Conservation (phyloP, 2,113 vertebrate species). For the Pollimyrus isidori region DNA sequence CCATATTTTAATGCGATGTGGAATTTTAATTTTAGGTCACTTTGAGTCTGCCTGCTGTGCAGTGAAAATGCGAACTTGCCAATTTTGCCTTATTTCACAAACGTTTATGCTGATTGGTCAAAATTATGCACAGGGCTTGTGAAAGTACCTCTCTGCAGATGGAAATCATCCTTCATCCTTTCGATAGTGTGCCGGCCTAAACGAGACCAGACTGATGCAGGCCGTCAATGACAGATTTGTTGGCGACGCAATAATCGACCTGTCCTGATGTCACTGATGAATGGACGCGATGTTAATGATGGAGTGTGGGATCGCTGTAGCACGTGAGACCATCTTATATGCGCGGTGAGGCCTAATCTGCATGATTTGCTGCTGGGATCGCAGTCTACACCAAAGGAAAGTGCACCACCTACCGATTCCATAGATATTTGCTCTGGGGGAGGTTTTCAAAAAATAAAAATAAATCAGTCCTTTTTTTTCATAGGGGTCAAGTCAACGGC, state of each 20-base stretch:
- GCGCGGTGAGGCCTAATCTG: neutral
- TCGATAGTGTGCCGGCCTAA: neutral
- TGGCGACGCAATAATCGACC: neutral
- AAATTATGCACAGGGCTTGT: neutral
- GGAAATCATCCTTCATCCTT: neutral
- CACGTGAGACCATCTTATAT: neutral
- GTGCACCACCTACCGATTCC: constrained; percentile 14
- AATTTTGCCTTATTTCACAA: neutral
- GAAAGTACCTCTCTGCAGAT: neutral
- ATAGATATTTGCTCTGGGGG: neutral
- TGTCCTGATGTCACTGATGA: neutral
- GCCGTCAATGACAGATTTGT: neutral
- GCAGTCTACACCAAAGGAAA: neutral
- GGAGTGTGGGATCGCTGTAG: neutral
- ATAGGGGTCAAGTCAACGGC: neutral
- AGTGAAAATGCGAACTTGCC: neutral
- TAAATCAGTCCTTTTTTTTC: neutral
- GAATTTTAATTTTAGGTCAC: neutral
- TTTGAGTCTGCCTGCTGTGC: neutral
- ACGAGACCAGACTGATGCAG: neutral
- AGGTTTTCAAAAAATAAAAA: neutral
- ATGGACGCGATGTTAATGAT: neutral
- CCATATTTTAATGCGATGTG: neutral
- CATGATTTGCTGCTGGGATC: neutral
- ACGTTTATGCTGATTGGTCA: neutral